Conservation (phyloP, 2,888 invertebrate genomes). For the Rhorus exstirpatorius region DNA sequence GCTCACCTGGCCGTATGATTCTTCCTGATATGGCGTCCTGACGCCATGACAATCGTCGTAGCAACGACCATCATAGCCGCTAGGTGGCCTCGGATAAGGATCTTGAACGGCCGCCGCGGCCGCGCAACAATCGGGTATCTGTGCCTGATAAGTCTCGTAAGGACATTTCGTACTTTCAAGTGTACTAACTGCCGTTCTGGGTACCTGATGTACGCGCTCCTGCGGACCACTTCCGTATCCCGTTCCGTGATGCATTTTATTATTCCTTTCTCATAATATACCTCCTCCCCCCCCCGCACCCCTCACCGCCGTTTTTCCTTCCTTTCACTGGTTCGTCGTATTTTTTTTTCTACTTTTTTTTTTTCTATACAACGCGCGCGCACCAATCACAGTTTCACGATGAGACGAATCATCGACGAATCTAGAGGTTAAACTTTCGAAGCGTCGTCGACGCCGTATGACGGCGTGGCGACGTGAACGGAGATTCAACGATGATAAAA, state of each 20-base stretch:
- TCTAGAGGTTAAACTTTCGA: slow-evolving; percentile 25
- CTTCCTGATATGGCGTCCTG: slow-evolving; percentile 83
- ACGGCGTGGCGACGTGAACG: slow-evolving; percentile 23
- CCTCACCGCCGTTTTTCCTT: slow-evolving; percentile 35
- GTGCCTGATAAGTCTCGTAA: slow-evolving; percentile 84
- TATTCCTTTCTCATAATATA: slow-evolving; percentile 17
- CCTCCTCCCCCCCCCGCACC: neutral
- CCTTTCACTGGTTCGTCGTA: slow-evolving; percentile 11
- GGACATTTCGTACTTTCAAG: slow-evolving; percentile 79
- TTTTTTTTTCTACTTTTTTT: slow-evolving; percentile 14
- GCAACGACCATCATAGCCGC: slow-evolving; percentile 83
- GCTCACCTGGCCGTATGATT: slow-evolving; percentile 82
- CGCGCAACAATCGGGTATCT: slow-evolving; percentile 85
- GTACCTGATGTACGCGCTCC: slow-evolving; percentile 81
- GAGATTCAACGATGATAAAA: slow-evolving; percentile 20
- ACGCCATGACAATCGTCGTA: slow-evolving; percentile 83
- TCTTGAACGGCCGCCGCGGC: slow-evolving; percentile 85
- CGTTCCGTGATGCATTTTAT: slow-evolving; percentile 83
- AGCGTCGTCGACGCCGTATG: slow-evolving; percentile 10
- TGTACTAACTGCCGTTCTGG: slow-evolving; percentile 75
- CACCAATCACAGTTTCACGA: slow-evolving; percentile 35
- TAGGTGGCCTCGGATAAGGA: slow-evolving; percentile 85
- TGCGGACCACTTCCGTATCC: slow-evolving; percentile 83
- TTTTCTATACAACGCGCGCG: neutral
- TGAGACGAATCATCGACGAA: neutral